Conservation (phyloP, 1,140 invertebrate genomes). For the Hydropsyche tenuis region DNA sequence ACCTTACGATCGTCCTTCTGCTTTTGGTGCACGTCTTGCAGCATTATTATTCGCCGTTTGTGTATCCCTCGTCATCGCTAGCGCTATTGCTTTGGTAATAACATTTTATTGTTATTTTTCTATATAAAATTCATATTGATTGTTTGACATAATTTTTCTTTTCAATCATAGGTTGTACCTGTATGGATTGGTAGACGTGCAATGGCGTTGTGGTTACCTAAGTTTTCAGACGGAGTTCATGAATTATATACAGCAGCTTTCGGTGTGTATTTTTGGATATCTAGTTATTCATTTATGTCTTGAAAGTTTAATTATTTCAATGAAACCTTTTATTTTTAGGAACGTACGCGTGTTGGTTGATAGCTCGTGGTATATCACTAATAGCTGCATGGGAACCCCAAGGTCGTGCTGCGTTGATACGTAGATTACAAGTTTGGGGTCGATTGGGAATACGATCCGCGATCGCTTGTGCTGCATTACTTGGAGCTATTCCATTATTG, state of each 20-base stretch:
- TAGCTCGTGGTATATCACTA: slow-evolving; percentile 77
- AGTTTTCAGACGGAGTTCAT: slow-evolving; percentile 77
- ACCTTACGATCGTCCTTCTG: slow-evolving; percentile 84
- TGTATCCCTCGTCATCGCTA: slow-evolving; percentile 81
- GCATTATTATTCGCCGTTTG: slow-evolving; percentile 83
- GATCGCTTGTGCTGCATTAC: slow-evolving; percentile 77
- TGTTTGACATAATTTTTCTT: neutral
- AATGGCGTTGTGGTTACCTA: slow-evolving; percentile 81
- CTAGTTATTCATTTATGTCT: too few species aligned
- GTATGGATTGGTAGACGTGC: slow-evolving; percentile 87
- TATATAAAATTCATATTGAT: neutral
- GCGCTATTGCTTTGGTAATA: slow-evolving; percentile 74
- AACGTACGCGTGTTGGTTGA: slow-evolving; percentile 92
- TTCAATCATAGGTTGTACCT: slow-evolving; percentile 73
- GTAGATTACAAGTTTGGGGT: slow-evolving; percentile 78
- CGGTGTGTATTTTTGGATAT: slow-evolving; percentile 57
- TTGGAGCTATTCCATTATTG: slow-evolving; percentile 91
- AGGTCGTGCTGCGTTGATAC: slow-evolving; percentile 78
- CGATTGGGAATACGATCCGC: slow-evolving; percentile 71
- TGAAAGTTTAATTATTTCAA: too few species aligned
- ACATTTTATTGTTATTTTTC: neutral
- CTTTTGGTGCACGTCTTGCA: slow-evolving; percentile 81
- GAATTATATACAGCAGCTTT: slow-evolving; percentile 95
- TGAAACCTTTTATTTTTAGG: slow-evolving; percentile 57
- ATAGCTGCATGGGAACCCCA: slow-evolving; percentile 87